Percentiles rank a stretch among this genome's conserved stretches.
Conservation (phyloP, 2,888 invertebrate genomes). For the Lasioglossum pauxillum region DNA sequence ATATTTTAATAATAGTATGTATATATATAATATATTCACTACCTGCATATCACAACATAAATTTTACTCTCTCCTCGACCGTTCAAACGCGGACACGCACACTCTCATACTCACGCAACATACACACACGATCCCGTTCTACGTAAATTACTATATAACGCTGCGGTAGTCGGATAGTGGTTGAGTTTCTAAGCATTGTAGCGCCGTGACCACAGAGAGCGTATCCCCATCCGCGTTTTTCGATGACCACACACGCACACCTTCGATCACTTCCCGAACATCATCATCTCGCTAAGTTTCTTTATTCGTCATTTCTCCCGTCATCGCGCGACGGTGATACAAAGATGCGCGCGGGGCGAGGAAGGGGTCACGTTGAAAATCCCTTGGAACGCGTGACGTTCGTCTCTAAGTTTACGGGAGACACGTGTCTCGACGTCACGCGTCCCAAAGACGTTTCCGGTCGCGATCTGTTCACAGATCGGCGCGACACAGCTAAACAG, state of each 20-base stretch:
- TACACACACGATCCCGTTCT: slow-evolving; percentile 77
- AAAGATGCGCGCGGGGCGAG: not conserved
- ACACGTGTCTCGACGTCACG: not conserved
- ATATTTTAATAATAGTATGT: slow-evolving; percentile 58
- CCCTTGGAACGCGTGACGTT: slow-evolving; percentile 8
- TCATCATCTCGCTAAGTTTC: slow-evolving; percentile 32
- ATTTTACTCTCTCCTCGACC: slow-evolving; percentile 68
- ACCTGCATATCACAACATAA: slow-evolving; percentile 84
- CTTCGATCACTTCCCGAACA: slow-evolving; percentile 40
- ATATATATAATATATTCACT: slow-evolving; percentile 75
- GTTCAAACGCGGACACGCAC: slow-evolving; percentile 61
- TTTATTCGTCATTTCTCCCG: not conserved
- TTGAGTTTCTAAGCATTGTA: slow-evolving; percentile 81
- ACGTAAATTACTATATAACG: slow-evolving; percentile 82
- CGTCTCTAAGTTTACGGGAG: not conserved
- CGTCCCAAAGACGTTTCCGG: not conserved
- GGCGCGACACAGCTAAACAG: slow-evolving; percentile 10
- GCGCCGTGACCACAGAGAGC: slow-evolving; percentile 72
- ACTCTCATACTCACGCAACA: slow-evolving; percentile 25
- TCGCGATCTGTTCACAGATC: not conserved
- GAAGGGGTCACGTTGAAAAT: too few relatives aligned
- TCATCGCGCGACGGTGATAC: not conserved
- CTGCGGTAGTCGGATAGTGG: slow-evolving; percentile 80
- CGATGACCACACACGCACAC: slow-evolving; percentile 33
- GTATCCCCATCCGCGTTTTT: not conserved